A percentile compares a stretch with the other conserved stretches of the same genome.
phyloP scores from a whole-genome alignment of 2,113 vertebrate species.

The Formicarius rufipectus region DNA sequence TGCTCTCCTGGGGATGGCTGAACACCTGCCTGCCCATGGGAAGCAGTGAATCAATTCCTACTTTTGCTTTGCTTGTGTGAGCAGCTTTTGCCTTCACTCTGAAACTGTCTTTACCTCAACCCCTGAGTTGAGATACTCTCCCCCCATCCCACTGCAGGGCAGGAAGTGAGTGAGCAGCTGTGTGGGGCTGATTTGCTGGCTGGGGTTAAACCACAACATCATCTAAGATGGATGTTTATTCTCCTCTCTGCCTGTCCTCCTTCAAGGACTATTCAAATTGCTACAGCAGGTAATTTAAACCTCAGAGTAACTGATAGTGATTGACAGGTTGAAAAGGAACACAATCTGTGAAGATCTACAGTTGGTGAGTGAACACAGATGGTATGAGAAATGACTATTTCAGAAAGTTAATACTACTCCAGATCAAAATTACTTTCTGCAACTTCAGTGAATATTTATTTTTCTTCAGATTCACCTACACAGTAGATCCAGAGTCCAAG shows the following conservation, averaged over 20 bases:
- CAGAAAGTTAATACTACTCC: neutral
- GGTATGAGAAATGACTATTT: conserved; percentile 2
- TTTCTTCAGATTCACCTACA: neutral
- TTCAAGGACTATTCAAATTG: neutral
- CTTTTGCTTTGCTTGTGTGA: neutral
- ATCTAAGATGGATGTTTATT: neutral
- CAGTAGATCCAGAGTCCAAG: neutral
- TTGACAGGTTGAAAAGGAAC: conserved; percentile 14
- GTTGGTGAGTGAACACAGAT: conserved; percentile 24
- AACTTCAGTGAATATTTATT: neutral
- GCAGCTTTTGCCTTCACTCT: neutral
- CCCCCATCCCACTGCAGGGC: neutral
- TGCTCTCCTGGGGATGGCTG: neutral
- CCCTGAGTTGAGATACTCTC: neutral
- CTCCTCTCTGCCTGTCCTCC: neutral
- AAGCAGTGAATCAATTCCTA: neutral
- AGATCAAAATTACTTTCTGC: neutral
- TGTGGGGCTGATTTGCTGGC: neutral
- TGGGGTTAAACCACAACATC: neutral
- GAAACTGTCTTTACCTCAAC: neutral
- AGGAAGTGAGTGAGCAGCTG: neutral
- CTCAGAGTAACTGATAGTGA: neutral
- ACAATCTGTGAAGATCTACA: conserved; percentile 5
- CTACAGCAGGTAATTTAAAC: conserved; percentile 29
- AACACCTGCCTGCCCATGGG: neutral